Conservation (phyloP, 2,113 vertebrate genomes). For the Syngnathus scovelli region DNA sequence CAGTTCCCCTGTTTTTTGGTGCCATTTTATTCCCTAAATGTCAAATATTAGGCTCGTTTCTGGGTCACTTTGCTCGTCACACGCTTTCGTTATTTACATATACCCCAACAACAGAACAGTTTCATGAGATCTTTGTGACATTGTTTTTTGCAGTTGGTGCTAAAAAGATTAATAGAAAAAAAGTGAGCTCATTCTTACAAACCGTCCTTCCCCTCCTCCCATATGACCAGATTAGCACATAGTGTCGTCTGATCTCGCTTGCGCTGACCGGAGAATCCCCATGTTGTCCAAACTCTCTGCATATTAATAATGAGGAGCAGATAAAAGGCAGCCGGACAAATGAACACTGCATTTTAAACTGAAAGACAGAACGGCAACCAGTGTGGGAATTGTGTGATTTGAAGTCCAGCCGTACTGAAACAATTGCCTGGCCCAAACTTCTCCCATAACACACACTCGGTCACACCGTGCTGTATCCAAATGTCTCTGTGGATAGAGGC, state of each 20-base stretch:
- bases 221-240: constrained; percentile 49
- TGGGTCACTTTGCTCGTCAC: constrained; percentile 21
- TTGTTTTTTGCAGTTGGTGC: constrained; percentile 36
- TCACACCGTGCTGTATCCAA: constrained; percentile 18
- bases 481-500: constrained; percentile 12
- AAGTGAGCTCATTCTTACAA: constrained; percentile 49
- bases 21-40: constrained; percentile 12
- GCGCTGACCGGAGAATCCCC: constrained; percentile 55
- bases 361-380: constrained; percentile 27
- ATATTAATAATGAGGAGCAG: constrained; percentile 54
- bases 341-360: constrained; percentile 42
- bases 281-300: constrained; percentile 20
- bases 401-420: constrained; percentile 19
- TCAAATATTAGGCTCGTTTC: constrained; percentile 24
- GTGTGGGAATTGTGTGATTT: constrained; percentile 28
- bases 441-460: constrained; percentile 22
- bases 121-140: constrained; percentile 36
- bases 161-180: constrained; percentile 22
- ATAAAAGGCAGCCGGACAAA: constrained; percentile 45
- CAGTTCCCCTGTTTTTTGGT: constrained; percentile 13
- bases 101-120: constrained; percentile 23
- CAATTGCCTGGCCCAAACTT: constrained; percentile 24
- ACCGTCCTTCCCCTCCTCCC: constrained; percentile 11
- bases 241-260: constrained; percentile 37
- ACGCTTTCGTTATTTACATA: constrained; percentile 40